Base-by-base conservation (phyloP, 2,888 invertebrate genomes). In the Prosopocoilus inquinatus region DNA sequence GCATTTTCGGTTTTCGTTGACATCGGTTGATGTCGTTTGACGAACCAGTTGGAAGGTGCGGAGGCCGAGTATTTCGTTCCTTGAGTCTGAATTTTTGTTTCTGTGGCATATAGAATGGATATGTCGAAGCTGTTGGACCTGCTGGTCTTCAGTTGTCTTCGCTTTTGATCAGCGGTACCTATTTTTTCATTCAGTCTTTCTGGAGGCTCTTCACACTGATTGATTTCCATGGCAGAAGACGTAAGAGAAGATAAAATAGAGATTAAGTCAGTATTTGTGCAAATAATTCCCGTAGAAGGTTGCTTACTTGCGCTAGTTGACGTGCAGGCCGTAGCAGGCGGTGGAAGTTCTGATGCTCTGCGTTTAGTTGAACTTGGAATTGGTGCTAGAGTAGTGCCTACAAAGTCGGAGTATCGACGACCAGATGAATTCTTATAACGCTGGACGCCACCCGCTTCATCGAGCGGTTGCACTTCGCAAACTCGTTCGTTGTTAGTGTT, bases 121-220 rank as follows among this genome's bases (percentile, higher is more conserved):
- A 90, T 85, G 73, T 92, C 91, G 68, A 92, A 91, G 74, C 91
- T 92, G 75, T 90, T 91, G 11, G 91, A 91, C 50, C 91, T 85
- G 72, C 85, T 88, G 61, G 86, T 88, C 60, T 84, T 86, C 53
- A 88, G 77, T 49, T 83, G 81, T 58, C 79, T 80, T 16, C 82
- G 76, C 61, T 82, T 83, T 54, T 84, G 84, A 55, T 81, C 80
- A 58, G 9, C 47, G 20, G 33, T 41, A 20, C 43, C 51, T 50
- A 68, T 65, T 3, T 66, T 33, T 43, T 57, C 51, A 53, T 69
- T 70, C 15, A 58, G 52, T 47, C 61, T 55, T 45, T 49, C 48
- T 15, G 44, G 38, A 33, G 53, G 38, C 43, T 80, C 82, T 50
- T 84, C 87, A 70, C 85, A 87, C 72, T 84, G 82, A 71, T 88